Evolutionary conservation across 2,113 vertebrate species (phyloP).

Genomic region (Hippocampus abdominalis): DNA sequence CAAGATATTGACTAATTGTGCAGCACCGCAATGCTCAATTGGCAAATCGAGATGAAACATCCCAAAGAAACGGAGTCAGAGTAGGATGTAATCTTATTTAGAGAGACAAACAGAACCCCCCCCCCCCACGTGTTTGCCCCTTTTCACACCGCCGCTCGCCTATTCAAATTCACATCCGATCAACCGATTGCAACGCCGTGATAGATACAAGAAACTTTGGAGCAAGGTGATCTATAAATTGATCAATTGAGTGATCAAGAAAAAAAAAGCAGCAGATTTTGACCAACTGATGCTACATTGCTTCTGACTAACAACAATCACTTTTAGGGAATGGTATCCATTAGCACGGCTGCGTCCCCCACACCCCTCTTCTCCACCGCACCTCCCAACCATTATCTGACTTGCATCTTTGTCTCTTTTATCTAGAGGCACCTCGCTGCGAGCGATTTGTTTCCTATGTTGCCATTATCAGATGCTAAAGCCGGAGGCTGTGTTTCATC

Average conservation of each 20-base stretch:
- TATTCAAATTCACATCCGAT: constrained; percentile 27
- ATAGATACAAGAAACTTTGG: neutral
- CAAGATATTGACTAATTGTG: too few species aligned
- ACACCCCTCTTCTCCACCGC: neutral
- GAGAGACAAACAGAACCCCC: too few species aligned
- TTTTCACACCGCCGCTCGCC: constrained; percentile 51
- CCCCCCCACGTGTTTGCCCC: too few species aligned
- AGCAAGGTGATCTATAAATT: constrained; percentile 9
- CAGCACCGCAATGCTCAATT: too few species aligned
- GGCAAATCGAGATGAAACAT: too few species aligned
- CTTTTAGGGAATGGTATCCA: neutral
- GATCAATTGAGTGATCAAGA: neutral
- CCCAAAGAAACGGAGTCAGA: too few species aligned
- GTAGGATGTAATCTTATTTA: too few species aligned
- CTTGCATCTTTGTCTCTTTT: constrained; percentile 23
- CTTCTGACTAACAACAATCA: neutral
- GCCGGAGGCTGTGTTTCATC: constrained; percentile 26
- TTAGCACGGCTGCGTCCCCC: neutral
- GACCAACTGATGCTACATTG: neutral
- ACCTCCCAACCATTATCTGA: constrained; percentile 7
- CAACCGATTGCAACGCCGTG: constrained; percentile 16
- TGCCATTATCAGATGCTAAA: constrained; percentile 40
- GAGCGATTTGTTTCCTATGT: constrained; percentile 43
- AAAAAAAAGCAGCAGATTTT: neutral
- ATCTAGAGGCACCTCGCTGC: constrained; percentile 21